These are phyloP conservation scores for Leucoma salicis DNA, from an alignment of 2,888 invertebrate genomes.

Conservation along the genomic window DNA sequence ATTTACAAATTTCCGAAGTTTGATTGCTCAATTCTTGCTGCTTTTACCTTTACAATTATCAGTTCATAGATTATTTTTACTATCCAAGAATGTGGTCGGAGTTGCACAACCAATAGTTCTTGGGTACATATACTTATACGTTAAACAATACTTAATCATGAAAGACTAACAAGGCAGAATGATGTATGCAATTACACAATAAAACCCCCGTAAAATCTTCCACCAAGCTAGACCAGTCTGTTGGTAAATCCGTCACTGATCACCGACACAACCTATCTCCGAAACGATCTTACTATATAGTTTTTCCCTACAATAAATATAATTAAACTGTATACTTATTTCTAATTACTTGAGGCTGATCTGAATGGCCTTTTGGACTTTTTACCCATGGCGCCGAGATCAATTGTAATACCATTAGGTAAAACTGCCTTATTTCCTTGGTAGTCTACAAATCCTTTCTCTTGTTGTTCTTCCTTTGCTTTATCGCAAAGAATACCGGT, in stretches of 20 bases:
- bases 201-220: no score
- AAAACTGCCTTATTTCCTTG: constrained; percentile 87
- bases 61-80: no score
- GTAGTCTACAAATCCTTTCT: constrained; percentile 87
- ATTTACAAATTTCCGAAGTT: no score
- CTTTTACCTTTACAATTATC: no score
- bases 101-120: no score
- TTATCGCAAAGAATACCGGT: constrained; percentile 89
- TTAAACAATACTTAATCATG: no score
- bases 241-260: constrained; percentile 37
- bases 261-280: constrained; percentile 60
- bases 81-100: no score
- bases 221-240: no score
- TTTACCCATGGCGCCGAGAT: constrained; percentile 86
- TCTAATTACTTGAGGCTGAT: constrained; percentile 74
- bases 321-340: constrained; percentile 39
- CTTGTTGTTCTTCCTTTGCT: constrained; percentile 76
- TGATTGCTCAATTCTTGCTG: no score
- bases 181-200: no score
- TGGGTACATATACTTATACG: no score
- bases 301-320: constrained; percentile 75
- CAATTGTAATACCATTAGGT: constrained; percentile 87
- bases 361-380: constrained; percentile 86
- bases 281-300: constrained; percentile 54
- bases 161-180: no score